A percentile compares a stretch with the other conserved stretches of the same genome.
These are phyloP conservation scores for Halichondria panicea DNA, from an alignment of 37 sponge, comb jelly and placozoan genomes.

Conservation along the genomic window DNA sequence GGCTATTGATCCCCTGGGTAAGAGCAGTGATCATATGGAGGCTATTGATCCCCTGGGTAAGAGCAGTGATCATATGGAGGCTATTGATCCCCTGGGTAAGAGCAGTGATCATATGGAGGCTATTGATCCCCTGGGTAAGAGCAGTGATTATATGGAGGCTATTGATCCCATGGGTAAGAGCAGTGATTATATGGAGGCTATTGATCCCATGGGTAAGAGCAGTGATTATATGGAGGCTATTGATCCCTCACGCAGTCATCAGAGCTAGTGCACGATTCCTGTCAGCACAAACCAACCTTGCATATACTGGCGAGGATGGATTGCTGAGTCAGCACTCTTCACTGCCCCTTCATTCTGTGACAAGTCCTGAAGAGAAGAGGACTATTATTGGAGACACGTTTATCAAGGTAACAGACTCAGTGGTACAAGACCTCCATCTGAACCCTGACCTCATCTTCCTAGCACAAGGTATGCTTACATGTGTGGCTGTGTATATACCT, in stretches of 20 bases:
- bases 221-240: not conserved
- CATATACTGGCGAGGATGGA: constrained; percentile 1
- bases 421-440: constrained; percentile 25
- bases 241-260: constrained; percentile 17
- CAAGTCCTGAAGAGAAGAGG: constrained; percentile 82
- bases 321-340: constrained; percentile 30
- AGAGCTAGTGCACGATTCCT: constrained; percentile 43
- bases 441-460: constrained; percentile 38
- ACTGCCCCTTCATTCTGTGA: constrained; percentile 57
- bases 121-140: no score
- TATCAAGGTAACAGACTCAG: constrained; percentile 56
- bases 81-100: no score
- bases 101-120: no score
- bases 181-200: no score
- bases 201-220: no score
- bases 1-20: no score
- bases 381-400: constrained; percentile 93
- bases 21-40: no score
- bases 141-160: no score
- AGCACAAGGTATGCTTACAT: constrained; percentile 53
- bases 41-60: no score
- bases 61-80: no score
- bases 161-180: no score
- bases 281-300: constrained; percentile 32
- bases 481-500: not conserved